These are phyloP conservation scores for Acanthornis magna DNA, from an alignment of 2,797 vertebrate species.

Conservation along the genomic window DNA sequence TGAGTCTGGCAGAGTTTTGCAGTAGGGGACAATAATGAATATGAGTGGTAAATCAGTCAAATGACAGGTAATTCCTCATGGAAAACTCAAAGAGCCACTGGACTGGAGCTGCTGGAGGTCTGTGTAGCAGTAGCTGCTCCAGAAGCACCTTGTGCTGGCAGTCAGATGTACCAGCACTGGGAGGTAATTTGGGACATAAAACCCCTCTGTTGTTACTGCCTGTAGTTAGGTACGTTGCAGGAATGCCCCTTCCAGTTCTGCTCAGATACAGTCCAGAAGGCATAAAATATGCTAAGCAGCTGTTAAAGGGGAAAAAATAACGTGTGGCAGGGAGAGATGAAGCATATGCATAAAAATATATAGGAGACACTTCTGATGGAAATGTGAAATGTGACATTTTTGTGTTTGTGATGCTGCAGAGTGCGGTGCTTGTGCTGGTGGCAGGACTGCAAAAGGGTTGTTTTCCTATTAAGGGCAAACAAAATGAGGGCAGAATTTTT, in stretches of 20 bases:
- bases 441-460: constrained; percentile 30
- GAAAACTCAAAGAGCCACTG: background rate
- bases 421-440: background rate
- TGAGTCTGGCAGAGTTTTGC: background rate
- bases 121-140: background rate
- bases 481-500: constrained; percentile 68
- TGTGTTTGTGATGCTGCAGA: constrained; percentile 37
- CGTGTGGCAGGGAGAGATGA: constrained; percentile 36
- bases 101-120: background rate
- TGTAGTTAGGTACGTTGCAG: background rate
- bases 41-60: background rate
- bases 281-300: constrained; percentile 16
- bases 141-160: background rate
- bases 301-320: constrained; percentile 6
- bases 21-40: background rate
- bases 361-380: constrained; percentile 58
- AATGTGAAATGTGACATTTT: constrained; percentile 68
- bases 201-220: background rate
- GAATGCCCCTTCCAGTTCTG: background rate
- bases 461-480: constrained; percentile 66
- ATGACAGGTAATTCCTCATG: background rate
- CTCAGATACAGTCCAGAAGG: background rate
- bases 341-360: constrained; percentile 57
- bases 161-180: background rate
- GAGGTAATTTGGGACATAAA: background rate